These are phyloP conservation scores for Pantala flavescens DNA, from an alignment of 1,140 invertebrate genomes.

Conservation along the genomic window DNA sequence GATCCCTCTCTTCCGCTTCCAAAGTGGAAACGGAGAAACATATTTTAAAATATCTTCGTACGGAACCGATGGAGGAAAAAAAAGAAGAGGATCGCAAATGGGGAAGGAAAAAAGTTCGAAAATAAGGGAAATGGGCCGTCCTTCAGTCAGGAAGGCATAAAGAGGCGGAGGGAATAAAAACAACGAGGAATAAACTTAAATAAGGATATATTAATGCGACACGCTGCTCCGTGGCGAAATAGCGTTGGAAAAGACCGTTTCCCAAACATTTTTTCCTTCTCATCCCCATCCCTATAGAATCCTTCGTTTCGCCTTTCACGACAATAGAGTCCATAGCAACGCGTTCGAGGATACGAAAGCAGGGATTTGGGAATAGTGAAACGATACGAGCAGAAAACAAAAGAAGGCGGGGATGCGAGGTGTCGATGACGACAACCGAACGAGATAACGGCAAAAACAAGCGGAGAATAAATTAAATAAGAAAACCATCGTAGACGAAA, in stretches of 20 bases:
- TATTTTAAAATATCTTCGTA: neutral
- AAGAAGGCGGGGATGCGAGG: neutral
- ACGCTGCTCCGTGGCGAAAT: neutral
- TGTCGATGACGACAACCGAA: neutral
- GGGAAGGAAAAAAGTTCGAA: constrained; percentile 1
- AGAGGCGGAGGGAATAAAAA: neutral
- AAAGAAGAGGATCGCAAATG: neutral
- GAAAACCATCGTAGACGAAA: neutral
- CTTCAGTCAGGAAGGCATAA: constrained; percentile 8
- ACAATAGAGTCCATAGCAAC: too few relatives aligned
- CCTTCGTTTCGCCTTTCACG: neutral
- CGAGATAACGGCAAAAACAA: neutral
- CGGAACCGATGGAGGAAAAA: too few relatives aligned
- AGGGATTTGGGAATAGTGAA: neutral
- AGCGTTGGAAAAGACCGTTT: neutral
- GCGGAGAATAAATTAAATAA: constrained; percentile 1
- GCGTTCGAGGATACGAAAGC: neutral
- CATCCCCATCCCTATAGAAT: neutral
- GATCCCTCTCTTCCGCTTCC: neutral
- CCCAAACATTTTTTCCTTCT: neutral
- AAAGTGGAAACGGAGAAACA: neutral
- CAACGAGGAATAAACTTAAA: neutral
- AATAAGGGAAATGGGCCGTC: neutral
- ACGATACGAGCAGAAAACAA: neutral
- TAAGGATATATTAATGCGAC: constrained; percentile 10